phyloP scores from a whole-genome alignment of 2,888 invertebrate species.

The Lycaena phlaeas region DNA sequence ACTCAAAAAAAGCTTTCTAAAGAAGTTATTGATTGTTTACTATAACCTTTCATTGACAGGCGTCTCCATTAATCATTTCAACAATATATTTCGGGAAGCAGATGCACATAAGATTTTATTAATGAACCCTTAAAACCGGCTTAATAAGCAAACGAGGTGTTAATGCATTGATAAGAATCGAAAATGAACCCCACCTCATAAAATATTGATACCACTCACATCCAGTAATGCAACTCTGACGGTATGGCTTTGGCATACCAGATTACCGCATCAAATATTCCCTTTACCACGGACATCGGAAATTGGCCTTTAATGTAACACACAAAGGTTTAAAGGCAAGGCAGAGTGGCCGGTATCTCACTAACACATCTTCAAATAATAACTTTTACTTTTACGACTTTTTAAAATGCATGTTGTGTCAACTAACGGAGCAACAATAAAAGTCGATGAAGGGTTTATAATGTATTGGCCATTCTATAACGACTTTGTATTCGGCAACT shows the following conservation, averaged over 20 bases:
- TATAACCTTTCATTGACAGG: too few species aligned
- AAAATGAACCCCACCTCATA: constrained; percentile 50
- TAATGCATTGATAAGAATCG: constrained; percentile 59
- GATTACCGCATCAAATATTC: constrained; percentile 61
- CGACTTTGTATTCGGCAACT: too few species aligned
- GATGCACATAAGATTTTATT: constrained; percentile 45
- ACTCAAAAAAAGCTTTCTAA: too few species aligned
- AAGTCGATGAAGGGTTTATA: constrained; percentile 18
- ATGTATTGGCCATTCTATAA: background rate
- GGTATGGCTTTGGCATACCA: constrained; percentile 53
- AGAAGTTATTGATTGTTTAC: too few species aligned
- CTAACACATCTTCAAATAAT: constrained; percentile 60
- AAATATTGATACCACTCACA: constrained; percentile 67
- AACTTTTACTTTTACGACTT: constrained; percentile 65
- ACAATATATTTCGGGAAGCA: constrained; percentile 39
- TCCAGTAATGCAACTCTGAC: constrained; percentile 57
- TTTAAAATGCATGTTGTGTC: constrained; percentile 59
- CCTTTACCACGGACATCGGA: constrained; percentile 27
- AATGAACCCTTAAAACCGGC: constrained; percentile 29
- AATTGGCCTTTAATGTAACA: constrained; percentile 17
- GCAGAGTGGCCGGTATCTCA: constrained; percentile 69
- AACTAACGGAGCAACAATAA: constrained; percentile 37
- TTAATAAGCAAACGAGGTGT: constrained; percentile 67
- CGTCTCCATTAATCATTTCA: constrained; percentile 41
- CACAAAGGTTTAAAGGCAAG: constrained; percentile 28